Conservation (phyloP, 2,797 vertebrate species). For the Ctenopoma multispine region DNA sequence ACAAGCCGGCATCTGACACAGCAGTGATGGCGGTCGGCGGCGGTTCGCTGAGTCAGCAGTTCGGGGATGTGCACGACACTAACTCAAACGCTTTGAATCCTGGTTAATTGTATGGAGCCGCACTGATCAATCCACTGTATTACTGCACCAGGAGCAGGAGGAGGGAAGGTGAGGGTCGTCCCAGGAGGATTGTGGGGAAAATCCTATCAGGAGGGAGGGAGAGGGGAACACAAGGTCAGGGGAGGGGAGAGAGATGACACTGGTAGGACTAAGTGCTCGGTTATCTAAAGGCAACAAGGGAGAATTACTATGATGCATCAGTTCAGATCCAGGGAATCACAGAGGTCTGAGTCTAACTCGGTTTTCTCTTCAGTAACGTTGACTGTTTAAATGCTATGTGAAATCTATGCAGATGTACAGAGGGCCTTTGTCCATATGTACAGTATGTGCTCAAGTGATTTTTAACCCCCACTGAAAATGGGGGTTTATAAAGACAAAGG, state of each 20-base stretch:
- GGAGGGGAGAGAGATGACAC: not conserved
- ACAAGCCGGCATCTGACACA: not conserved
- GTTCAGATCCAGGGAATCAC: not conserved
- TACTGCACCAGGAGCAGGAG: conserved; percentile 41
- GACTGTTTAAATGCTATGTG: no score
- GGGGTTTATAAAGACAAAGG: no score
- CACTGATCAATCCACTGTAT: conserved; percentile 61
- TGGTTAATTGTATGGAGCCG: conserved; percentile 71
- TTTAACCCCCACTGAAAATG: no score
- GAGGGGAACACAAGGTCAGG: not conserved
- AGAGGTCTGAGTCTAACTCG: no score
- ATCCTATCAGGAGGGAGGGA: conserved; percentile 16
- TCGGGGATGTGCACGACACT: conserved; percentile 50
- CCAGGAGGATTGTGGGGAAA: conserved; percentile 18
- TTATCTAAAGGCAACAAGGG: conserved; percentile 2
- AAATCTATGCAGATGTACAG: no score
- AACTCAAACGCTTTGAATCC: conserved; percentile 66
- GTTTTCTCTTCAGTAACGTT: no score
- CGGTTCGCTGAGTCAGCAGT: conserved; percentile 52
- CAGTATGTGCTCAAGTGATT: no score
- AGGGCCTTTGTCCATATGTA: no score
- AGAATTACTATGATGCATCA: conserved; percentile 1
- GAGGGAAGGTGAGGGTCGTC: not conserved
- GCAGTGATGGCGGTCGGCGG: conserved; percentile 8
- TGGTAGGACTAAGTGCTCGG: not conserved